Percentiles rank a stretch among this genome's conserved stretches.
These are phyloP conservation scores for Enchytraeus crypticus DNA, from an alignment of 2,888 invertebrate species.

Conservation along the genomic window DNA sequence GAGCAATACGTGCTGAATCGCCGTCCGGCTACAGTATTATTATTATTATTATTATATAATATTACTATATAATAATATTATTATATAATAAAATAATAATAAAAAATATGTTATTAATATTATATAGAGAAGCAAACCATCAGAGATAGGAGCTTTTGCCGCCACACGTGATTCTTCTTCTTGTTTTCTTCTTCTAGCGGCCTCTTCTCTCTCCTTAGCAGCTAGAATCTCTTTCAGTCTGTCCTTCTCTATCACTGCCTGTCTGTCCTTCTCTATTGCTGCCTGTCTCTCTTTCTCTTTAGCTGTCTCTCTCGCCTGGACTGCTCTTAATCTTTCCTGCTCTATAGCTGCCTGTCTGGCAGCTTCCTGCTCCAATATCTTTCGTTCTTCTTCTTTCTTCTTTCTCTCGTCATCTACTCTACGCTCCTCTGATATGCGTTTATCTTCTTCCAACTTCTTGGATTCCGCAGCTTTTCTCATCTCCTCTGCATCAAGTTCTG, in stretches of 20 bases:
- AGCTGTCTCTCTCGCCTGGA: not conserved
- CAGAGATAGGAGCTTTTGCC: no score
- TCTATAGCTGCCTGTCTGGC: conserved; percentile 14
- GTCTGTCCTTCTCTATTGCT: conserved; percentile 17
- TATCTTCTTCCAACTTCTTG: no score
- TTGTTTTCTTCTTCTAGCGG: not conserved
- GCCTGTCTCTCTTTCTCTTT: conserved; percentile 18
- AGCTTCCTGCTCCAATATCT: conserved; percentile 11
- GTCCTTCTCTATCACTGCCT: not conserved
- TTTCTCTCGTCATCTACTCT: conserved; percentile 10
- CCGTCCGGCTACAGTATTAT: no score
- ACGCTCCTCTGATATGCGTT: conserved; percentile 13
- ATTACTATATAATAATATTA: no score
- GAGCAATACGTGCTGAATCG: no score
- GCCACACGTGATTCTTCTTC: no score
- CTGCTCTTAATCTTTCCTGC: conserved; percentile 17
- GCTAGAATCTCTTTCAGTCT: not conserved
- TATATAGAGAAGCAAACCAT: no score
- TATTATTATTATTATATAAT: no score
- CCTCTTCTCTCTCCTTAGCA: not conserved
- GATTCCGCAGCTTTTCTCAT: no score
- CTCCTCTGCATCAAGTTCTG: no score
- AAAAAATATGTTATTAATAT: no score
- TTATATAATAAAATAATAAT: no score
- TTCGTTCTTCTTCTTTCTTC: conserved; percentile 10